Evolutionary conservation across 2,113 vertebrate species (phyloP), one percentile per base, ranked within the genome.

Genomic region (Zapus hudsonius): DNA sequence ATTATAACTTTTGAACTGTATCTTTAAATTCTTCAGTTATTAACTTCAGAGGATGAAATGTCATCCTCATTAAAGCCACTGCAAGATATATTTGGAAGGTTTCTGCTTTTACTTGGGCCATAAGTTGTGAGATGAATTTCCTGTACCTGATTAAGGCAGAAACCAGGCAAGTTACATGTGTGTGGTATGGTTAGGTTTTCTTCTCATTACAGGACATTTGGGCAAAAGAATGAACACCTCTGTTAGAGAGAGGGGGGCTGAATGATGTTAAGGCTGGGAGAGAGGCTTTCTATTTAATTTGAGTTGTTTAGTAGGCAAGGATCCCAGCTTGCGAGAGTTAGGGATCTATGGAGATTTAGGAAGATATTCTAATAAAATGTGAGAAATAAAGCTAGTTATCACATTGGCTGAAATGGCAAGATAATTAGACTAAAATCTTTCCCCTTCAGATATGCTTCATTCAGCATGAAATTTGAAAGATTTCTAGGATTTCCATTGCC

Each of bases 401-500:
- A 29, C 47, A 84, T 83, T 80, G 57, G 80, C 42, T 78, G 70
- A 79, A 89, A 63, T 73, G 63, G 42, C 55, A 89, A 81, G 27
- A 87, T 84, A 59, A 84, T 92, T 52, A 89, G 27, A 36, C 10
- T 69, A 67, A 93, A 79, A 83, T 57, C 75, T 87, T 75, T 94
- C 69, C 11, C 19, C 8, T 80, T 79, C 7, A 74, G 79, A 90
- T 64, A 33, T 73, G 47, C 36, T 95, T 95, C 89, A 40, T 82
- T 86, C 7, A n/a, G 70, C 84, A 83, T 75, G 59, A 93, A 44
- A 79, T 57, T 72, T 66, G 40, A 75, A 83, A 93, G 75, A 57
- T 44, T 3, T 12, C 70, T 80, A 59, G 55, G 16, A 42, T 91
- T 73, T 92, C n/a, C 81, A 15, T 20, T 40, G 83, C 57, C 94